These are phyloP conservation scores for Orbicella faveolata DNA, from an alignment of 64 coral and sea anemone species.

Conservation along the genomic window DNA sequence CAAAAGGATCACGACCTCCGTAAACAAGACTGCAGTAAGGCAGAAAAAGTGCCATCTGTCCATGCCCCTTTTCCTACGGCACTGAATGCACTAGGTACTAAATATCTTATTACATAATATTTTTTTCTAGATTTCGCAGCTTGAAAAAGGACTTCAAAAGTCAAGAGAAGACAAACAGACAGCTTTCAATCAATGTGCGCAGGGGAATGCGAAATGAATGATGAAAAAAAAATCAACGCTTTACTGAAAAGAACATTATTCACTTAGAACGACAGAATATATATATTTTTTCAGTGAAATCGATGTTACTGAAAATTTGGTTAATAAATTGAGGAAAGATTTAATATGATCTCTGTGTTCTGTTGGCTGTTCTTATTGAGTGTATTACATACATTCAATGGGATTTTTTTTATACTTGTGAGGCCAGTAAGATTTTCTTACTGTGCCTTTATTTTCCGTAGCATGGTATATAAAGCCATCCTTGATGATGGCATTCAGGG, in stretches of 20 bases:
- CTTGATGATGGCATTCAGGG: neutral
- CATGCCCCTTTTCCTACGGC: too few relatives aligned
- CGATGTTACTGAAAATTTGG: conserved; percentile 6
- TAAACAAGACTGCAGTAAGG: too few relatives aligned
- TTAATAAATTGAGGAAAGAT: conserved; percentile 38
- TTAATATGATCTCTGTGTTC: conserved; percentile 29
- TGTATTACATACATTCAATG: neutral
- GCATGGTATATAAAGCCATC: neutral
- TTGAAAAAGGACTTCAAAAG: neutral
- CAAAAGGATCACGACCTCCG: too few relatives aligned
- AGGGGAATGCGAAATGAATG: conserved; percentile 9
- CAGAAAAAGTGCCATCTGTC: too few relatives aligned
- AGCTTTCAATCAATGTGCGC: neutral
- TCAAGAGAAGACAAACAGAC: neutral
- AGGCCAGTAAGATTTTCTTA: neutral
- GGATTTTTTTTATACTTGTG: neutral
- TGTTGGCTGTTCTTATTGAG: neutral
- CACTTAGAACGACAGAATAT: neutral
- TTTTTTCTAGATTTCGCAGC: neutral
- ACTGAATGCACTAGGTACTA: neutral
- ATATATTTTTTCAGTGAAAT: neutral
- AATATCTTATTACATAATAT: neutral
- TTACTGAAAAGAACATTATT: conserved; percentile 3
- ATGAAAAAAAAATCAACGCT: neutral
- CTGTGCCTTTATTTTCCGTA: too few relatives aligned